phyloP scores from a whole-genome alignment of 35 echinoderm and acorn worm genomes.

The Amphiura filiformis region DNA sequence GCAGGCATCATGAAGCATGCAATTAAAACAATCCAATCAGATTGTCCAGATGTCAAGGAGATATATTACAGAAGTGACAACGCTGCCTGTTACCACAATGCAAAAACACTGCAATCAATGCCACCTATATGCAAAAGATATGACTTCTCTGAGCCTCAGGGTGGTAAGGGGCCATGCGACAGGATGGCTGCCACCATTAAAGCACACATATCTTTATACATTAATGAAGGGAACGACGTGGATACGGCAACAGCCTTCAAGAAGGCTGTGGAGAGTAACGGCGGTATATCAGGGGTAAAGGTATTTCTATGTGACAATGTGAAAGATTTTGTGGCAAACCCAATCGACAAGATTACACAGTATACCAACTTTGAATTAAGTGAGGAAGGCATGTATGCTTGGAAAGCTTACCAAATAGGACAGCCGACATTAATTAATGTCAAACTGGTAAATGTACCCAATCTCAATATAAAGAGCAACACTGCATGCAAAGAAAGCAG shows the following conservation, averaged over 20 bases:
- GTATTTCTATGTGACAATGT: not conserved
- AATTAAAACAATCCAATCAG: not conserved
- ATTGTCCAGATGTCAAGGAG: not conserved
- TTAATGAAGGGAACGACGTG: conserved; percentile 3
- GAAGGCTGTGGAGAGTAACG: too few species aligned
- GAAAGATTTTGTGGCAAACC: not conserved
- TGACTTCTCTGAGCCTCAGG: conserved; percentile 1
- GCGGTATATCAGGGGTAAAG: too few species aligned
- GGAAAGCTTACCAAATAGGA: conserved; percentile 2
- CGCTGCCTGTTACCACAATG: not conserved
- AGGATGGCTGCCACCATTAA: not conserved
- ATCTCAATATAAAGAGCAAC: not conserved
- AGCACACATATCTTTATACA: not conserved
- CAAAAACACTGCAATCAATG: not conserved
- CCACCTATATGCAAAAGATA: not conserved
- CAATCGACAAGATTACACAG: not conserved
- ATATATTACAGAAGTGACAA: not conserved
- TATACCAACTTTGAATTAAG: conserved; percentile 19
- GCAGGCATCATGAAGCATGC: not conserved
- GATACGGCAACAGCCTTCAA: not conserved
- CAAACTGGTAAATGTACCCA: not conserved
- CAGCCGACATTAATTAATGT: not conserved
- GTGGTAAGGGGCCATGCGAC: not conserved
- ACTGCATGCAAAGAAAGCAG: not conserved
- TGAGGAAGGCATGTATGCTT: not conserved